Base-by-base conservation (phyloP, 2,888 invertebrate species). In the Andrena bucephala region DNA sequence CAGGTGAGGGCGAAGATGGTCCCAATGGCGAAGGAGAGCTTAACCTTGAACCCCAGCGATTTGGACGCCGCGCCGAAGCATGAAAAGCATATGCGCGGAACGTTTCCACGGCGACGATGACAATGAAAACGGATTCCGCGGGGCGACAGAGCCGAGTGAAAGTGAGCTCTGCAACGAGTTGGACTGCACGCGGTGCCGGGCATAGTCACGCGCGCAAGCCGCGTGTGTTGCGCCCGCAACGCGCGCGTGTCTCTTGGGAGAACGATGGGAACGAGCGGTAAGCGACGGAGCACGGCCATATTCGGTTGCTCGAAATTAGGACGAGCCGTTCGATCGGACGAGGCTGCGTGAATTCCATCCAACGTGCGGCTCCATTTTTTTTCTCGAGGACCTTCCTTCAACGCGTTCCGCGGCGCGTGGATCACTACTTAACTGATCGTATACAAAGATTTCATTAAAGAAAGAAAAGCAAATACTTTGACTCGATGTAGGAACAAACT, bases 141-240 rank as follows among this genome's bases (percentile, higher is more conserved):
- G 24, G 57, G 57, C 57, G 66, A 27, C 48, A 36, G 29, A 2
- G 2, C 65, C 16, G 42, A 80, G 80, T 91, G 90, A 91, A 91
- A 91, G 91, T 90, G 90, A 89, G 84, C 65, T 33, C 62, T 73
- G 83, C 66, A 77, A 50, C 75, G 73, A 79, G 74, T 81, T 77
- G 76, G 84, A 85, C 85, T 88, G 79, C 79, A 79, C 73, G 82
- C 79, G 62, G 54, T 73, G 42, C 57, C 62, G 52, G 24, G 42
- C 54, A 68, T 54, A 80, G 79, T 78, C 80, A 72, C 78, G 83
- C 76, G 83, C 68, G 74, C 60, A 65, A 8, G 24, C 52, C 76
- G 80, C 59, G 79, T 75, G 67, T 70, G 57, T 42, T 68, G 29
- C 57, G 48, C 29, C n/a, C 31, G 48, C 10, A 57, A 59, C 31